phyloP scores from a whole-genome alignment of 1,140 invertebrate genomes.

The Leptinotarsa undecemlineata region DNA sequence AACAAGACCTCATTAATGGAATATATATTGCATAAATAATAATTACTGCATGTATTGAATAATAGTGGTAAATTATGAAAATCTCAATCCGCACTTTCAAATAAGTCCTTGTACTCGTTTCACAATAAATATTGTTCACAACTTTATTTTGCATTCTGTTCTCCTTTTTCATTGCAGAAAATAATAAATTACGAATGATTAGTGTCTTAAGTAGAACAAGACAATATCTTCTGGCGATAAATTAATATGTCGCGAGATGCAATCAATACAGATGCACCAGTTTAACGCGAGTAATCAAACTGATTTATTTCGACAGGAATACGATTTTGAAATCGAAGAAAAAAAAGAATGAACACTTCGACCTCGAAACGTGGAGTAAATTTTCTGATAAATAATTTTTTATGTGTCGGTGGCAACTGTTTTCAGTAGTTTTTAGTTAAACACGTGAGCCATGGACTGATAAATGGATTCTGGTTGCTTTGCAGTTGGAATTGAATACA shows the following conservation, averaged over 20 bases:
- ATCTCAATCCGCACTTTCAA: constrained; percentile 29
- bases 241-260: not conserved
- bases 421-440: too few relatives aligned
- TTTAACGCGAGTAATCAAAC: not conserved
- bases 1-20: constrained; percentile 12
- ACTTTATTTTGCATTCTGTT: constrained; percentile 1
- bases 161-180: constrained; percentile 2
- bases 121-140: constrained; percentile 30
- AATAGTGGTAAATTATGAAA: constrained; percentile 29
- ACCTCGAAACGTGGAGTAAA: too few relatives aligned
- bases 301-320: too few relatives aligned
- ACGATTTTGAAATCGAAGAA: too few relatives aligned
- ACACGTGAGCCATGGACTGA: too few relatives aligned
- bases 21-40: constrained; percentile 20
- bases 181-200: constrained; percentile 16
- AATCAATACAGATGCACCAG: not conserved
- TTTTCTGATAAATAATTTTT: too few relatives aligned
- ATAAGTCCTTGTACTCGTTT: constrained; percentile 38
- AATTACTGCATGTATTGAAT: constrained; percentile 27
- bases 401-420: too few relatives aligned
- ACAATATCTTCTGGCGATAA: not conserved
- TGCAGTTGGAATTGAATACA: too few relatives aligned
- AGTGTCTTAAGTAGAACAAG: constrained; percentile 7
- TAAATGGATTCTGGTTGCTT: too few relatives aligned
- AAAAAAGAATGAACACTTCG: too few relatives aligned